Conservation (phyloP, 2,888 invertebrate genomes). For the Drosophila macrothrix region DNA sequence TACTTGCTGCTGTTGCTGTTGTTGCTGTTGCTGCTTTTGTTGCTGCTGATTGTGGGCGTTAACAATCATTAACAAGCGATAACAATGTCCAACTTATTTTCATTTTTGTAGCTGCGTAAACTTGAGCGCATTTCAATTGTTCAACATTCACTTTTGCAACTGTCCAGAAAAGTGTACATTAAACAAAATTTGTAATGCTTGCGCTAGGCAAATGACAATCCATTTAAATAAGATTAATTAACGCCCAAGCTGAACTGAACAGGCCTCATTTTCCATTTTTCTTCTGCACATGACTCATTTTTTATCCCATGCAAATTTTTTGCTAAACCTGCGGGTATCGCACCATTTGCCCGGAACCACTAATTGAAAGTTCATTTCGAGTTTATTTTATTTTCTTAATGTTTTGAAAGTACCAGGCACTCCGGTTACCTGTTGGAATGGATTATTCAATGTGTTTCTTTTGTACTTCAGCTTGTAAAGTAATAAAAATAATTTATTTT, state of each 20-base stretch:
- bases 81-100: slow-evolving; percentile 58
- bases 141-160: slow-evolving; percentile 70
- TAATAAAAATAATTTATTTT: slow-evolving; percentile 71
- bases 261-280: slow-evolving; percentile 50
- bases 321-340: slow-evolving; percentile 11
- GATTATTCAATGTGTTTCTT: slow-evolving; percentile 18
- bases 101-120: slow-evolving; percentile 32
- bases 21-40: slow-evolving; percentile 17
- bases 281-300: slow-evolving; percentile 42
- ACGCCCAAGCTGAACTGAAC: slow-evolving; percentile 53
- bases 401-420: slow-evolving; percentile 13
- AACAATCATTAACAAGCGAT: slow-evolving; percentile 75
- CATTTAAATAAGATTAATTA: slow-evolving; percentile 79
- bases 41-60: slow-evolving; percentile 54
- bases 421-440: slow-evolving; percentile 41
- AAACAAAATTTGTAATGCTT: slow-evolving; percentile 60
- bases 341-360: slow-evolving; percentile 24
- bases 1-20: slow-evolving; percentile 5
- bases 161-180: slow-evolving; percentile 46
- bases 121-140: slow-evolving; percentile 69
- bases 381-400: slow-evolving; percentile 5
- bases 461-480: slow-evolving; percentile 21
- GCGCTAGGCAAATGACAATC: slow-evolving; percentile 68
- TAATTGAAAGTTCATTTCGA: slow-evolving; percentile 51
- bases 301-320: slow-evolving; percentile 29